Percentiles rank a stretch among this genome's conserved stretches.
These are phyloP conservation scores for Sphyrna mokarran DNA, from an alignment of 2,113 vertebrate species.

Conservation along the genomic window DNA sequence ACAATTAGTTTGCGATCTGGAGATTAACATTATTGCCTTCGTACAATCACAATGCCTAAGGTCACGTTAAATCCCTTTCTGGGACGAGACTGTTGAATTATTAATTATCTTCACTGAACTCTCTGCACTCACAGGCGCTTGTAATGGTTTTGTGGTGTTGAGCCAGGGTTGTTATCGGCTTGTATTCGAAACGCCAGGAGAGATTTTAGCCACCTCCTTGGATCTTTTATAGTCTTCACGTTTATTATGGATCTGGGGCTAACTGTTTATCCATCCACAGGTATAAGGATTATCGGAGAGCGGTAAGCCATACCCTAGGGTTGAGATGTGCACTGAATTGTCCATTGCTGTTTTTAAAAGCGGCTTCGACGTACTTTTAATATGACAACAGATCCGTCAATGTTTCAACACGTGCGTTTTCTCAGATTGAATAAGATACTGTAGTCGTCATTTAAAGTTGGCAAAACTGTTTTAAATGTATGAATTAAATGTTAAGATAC, in stretches of 20 bases:
- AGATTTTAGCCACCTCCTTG: not conserved
- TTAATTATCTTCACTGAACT: not conserved
- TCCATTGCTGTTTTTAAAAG: not conserved
- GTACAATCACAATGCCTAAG: not conserved
- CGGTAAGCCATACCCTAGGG: not conserved
- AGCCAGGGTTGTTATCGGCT: not conserved
- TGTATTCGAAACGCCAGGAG: slow-evolving; percentile 49
- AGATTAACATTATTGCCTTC: not conserved
- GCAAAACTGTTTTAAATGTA: not conserved
- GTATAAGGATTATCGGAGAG: not conserved
- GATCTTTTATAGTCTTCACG: not conserved
- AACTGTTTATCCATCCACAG: not conserved
- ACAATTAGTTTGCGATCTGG: not conserved
- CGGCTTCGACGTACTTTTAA: not conserved
- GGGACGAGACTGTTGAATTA: not conserved
- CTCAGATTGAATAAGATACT: not conserved
- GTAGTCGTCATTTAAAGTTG: not conserved
- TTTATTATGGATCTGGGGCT: not conserved
- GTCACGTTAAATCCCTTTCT: not conserved
- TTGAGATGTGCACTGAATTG: not conserved
- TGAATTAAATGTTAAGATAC: not conserved
- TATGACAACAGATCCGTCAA: not conserved
- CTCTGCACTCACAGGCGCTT: not conserved
- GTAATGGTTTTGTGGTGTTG: not conserved
- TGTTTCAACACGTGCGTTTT: too few species aligned